Evolutionary conservation across 2,113 vertebrate species (phyloP), one percentile per base, ranked within the genome.

Genomic region (Ophthalmotilapia sp.): DNA sequence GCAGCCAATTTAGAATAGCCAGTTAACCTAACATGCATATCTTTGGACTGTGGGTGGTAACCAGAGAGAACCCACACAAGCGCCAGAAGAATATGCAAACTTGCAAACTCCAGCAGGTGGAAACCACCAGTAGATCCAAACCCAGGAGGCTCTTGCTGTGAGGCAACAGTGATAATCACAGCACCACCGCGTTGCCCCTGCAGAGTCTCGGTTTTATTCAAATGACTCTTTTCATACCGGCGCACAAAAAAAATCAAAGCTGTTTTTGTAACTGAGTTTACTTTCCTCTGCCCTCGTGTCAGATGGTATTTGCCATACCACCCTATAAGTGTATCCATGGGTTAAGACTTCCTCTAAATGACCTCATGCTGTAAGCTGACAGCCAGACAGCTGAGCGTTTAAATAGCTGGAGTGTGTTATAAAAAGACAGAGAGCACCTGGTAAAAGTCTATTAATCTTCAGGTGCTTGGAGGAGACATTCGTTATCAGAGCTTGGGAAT

Each of bases 401-500:
- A 95, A 94, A 95, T 93, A 95, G 93, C 91, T 86, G 93, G 93
- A 93, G 91, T 92, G 94, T 93, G 90, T 96, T 96, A 96, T 95
- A 94, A 96, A 96, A 96, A 97, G 93, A 92, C 87, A 83, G 90
- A 62, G 95, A 93, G 93, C 95, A 96, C 93, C 96, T 95, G 94
- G 91, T 94, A 92, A 94, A 95, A 95, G 91, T 93, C 89, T 92
- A 95, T 96, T 97, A 95, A 96, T 97, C 95, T 95, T 93, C 92
- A 96, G 95, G 95, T 96, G 94, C 95, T 93, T 89, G 89, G 90
- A 95, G 91, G 91, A 96, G 94, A 95, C 95, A 96, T 96, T 96
- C 93, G 93, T 96, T 95, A 96, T 95, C 94, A 94, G 94, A 93
- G 94, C 94, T 95, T 70, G 88, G 94, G 96, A 97, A 97, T 97